Base-by-base conservation (phyloP, 2,888 invertebrate species). In the Eupelmus urozonus region DNA sequence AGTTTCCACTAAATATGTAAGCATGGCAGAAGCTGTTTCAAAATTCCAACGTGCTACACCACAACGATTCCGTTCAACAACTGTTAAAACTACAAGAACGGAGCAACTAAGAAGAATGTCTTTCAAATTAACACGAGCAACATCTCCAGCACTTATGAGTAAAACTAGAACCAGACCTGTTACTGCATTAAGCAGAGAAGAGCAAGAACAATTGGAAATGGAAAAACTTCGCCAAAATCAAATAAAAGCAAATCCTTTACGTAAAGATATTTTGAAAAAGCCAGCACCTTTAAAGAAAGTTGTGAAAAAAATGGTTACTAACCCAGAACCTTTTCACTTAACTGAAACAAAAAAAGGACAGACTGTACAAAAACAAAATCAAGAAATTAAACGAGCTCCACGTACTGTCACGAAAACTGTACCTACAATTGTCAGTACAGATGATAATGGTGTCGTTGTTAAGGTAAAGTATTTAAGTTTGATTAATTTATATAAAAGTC, bases 151-250 rank as follows among this genome's bases (percentile, higher is more conserved):
- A 1, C 81, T 88, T 13, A 82, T 82, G 18, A 86, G 85, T 1
- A 89, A 87, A 49, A 84, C 78, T 2, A 92, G 95, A 42, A 87
- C 90, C 0, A 90, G 95, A 45, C 91, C 92, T 0, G 85, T 90
- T 0, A 90, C 91, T 66, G 88, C 91, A n/a, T 81, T 93, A 18
- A 93, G 93, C 16, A 91, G 91, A 70, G 91, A 93, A 81, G 93
- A 95, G 82, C 90, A 91, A 65, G 94, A 95, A 85, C 90, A 92
- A 79, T 84, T 91, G 82, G 93, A 94, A 85, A 80, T 93, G 0
- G 93, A 94, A 85, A 93, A 94, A 87, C 91, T 93, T 11, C 92
- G 92, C 84, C 93, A 93, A 90, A 92, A 92, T 85, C 92, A 93
- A 87, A 92, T 95, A 34, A 94, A 93, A 88, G 94, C 95, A 0